Percentiles rank a stretch among this genome's conserved stretches.
Conservation (phyloP, 2,888 invertebrate species). For the Dolomedes plantarius region DNA sequence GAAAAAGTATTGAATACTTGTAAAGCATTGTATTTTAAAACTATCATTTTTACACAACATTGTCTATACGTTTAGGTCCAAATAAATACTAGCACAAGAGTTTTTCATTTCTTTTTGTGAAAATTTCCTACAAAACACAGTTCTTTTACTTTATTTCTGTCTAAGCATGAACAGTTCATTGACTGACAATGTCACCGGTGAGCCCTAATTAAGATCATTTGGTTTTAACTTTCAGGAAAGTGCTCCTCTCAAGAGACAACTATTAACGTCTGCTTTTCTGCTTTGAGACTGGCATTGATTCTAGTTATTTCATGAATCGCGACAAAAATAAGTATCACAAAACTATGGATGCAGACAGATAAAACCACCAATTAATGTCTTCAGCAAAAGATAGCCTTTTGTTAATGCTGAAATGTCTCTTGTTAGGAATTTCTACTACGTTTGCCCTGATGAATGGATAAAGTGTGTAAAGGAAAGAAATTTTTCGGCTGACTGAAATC, state of each 20-base stretch:
- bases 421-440: conserved; percentile 20
- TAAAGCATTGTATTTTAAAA: too few species aligned
- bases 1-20: too few species aligned
- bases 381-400: conserved; percentile 32
- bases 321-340: conserved; percentile 36
- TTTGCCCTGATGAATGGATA: too few species aligned
- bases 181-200: not conserved
- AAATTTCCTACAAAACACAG: too few species aligned
- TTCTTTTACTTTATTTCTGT: too few species aligned
- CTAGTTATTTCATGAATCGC: conserved; percentile 28
- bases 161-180: too few species aligned
- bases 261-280: conserved; percentile 28
- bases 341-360: conserved; percentile 21
- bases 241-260: not conserved
- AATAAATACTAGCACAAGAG: too few species aligned
- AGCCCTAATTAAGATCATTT: not conserved
- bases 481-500: too few species aligned
- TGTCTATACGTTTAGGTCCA: too few species aligned
- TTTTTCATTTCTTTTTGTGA: too few species aligned
- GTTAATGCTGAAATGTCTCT: conserved; percentile 18
- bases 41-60: too few species aligned
- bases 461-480: too few species aligned
- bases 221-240: not conserved
- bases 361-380: conserved; percentile 54
- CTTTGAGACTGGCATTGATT: conserved; percentile 41